Conservation (phyloP, 2,113 vertebrate species). For the Percopsis transmontana region DNA sequence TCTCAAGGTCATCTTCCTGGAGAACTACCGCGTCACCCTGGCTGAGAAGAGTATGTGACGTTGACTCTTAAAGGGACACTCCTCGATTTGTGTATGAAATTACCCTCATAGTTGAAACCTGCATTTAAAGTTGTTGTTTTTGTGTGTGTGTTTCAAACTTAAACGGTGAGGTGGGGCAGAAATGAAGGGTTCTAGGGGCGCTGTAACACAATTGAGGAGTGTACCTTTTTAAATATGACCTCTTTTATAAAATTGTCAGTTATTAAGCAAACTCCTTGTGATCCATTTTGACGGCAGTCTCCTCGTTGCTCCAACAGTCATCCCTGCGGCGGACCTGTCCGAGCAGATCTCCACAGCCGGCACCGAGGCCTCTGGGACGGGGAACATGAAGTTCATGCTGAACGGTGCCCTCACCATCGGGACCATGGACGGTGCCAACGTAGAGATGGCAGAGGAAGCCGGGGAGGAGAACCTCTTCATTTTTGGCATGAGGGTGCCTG, state of each 20-base stretch:
- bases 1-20: constrained; percentile 90
- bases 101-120: background rate
- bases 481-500: constrained; percentile 89
- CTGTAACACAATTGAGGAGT: no score
- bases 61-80: background rate
- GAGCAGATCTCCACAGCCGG: constrained; percentile 93
- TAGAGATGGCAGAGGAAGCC: constrained; percentile 93
- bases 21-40: constrained; percentile 91
- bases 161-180: no score
- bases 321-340: constrained; percentile 87
- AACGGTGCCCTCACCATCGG: constrained; percentile 92
- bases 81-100: no score
- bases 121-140: no score
- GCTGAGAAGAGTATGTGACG: constrained; percentile 86
- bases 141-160: background rate
- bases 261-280: background rate
- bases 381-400: constrained; percentile 97
- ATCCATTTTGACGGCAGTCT: no score
- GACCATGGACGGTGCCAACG: constrained; percentile 93
- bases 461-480: constrained; percentile 90
- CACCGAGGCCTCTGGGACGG: constrained; percentile 90
- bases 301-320: constrained; percentile 62
- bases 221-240: no score
- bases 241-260: no score
- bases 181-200: no score